phyloP scores from a whole-genome alignment of 2,797 vertebrate species.

The Crypturellus tataupa region DNA sequence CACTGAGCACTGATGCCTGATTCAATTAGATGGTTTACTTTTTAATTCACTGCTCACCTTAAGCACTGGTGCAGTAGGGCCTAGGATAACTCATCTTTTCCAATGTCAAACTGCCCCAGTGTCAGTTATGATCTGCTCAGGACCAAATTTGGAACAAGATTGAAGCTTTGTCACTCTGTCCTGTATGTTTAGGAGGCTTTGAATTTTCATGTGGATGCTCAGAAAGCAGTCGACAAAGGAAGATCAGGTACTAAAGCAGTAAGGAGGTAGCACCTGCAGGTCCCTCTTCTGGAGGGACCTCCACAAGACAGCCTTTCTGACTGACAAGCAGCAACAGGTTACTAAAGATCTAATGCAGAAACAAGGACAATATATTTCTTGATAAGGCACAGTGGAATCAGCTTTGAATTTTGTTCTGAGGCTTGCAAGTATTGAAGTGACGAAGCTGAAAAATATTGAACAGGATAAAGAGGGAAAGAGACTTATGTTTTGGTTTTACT shows the following conservation, averaged over 20 bases:
- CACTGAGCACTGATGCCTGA: neutral
- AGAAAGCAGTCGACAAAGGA: neutral
- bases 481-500: neutral
- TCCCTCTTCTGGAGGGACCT: neutral
- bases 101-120: slow-evolving; percentile 46
- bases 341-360: neutral
- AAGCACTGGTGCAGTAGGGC: neutral
- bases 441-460: neutral
- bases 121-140: slow-evolving; percentile 41
- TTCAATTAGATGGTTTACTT: slow-evolving; percentile 32
- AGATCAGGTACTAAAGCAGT: neutral
- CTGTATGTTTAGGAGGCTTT: neutral
- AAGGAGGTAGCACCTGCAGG: neutral
- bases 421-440: neutral
- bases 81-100: slow-evolving; percentile 11
- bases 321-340: slow-evolving; percentile 16
- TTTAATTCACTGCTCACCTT: slow-evolving; percentile 53
- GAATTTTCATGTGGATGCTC: slow-evolving; percentile 15
- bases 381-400: neutral
- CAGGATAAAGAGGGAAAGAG: neutral
- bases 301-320: neutral
- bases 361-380: neutral
- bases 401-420: neutral
- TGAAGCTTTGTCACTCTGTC: slow-evolving; percentile 27
- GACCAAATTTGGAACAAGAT: neutral